Evolutionary conservation across 2,888 invertebrate species (phyloP).

Genomic region (Cyrtodaria siliqua): DNA sequence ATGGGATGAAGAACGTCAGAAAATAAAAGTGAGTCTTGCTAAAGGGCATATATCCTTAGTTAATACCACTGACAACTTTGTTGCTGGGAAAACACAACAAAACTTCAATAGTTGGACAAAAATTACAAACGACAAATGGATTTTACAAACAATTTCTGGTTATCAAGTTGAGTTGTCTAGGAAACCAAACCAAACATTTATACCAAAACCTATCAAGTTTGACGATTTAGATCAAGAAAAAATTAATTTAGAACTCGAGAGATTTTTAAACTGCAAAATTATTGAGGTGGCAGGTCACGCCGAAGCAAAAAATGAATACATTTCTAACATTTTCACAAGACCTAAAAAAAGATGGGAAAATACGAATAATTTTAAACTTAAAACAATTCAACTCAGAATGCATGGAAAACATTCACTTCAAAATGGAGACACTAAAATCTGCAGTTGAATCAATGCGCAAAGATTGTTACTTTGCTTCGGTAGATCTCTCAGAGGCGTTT

Average conservation of each 20-base stretch:
- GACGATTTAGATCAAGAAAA: neutral
- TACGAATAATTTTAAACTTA: constrained; percentile 54
- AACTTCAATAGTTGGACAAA: constrained; percentile 8
- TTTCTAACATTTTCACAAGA: constrained; percentile 48
- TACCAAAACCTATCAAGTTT: constrained; percentile 19
- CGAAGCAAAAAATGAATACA: constrained; percentile 15
- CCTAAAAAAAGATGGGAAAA: constrained; percentile 39
- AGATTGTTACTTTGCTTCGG: constrained; percentile 45
- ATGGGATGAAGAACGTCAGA: too few relatives aligned
- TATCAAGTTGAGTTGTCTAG: constrained; percentile 24
- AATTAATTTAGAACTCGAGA: constrained; percentile 21
- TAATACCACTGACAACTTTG: constrained; percentile 28
- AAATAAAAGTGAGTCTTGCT: too few relatives aligned
- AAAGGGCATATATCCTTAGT: neutral
- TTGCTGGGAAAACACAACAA: constrained; percentile 20
- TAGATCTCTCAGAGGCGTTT: constrained; percentile 48
- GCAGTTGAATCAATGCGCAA: constrained; percentile 28
- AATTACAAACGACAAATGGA: constrained; percentile 33
- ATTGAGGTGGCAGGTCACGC: constrained; percentile 9
- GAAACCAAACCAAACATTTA: constrained; percentile 15
- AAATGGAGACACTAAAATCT: constrained; percentile 55
- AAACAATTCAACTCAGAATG: constrained; percentile 39
- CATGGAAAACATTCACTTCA: constrained; percentile 40
- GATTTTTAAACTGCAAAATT: constrained; percentile 11
- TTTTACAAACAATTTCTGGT: constrained; percentile 25